Conservation (phyloP, 2,797 vertebrate species). For the Dryobates pubescens region DNA sequence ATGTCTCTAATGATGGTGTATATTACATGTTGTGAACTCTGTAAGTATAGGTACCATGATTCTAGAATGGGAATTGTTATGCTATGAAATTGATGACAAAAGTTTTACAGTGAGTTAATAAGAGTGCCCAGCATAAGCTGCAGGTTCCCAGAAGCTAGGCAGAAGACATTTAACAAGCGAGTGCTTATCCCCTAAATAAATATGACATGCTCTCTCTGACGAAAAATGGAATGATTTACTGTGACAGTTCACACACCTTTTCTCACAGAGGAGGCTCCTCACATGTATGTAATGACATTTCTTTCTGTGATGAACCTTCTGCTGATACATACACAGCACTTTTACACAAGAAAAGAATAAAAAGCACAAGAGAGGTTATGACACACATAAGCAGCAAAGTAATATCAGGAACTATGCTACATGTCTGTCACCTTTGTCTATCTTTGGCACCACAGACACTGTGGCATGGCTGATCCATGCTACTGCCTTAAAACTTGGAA, state of each 20-base stretch:
- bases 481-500: conserved; percentile 7
- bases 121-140: background rate
- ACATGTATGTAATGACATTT: background rate
- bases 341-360: background rate
- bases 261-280: background rate
- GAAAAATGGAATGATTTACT: background rate
- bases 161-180: background rate
- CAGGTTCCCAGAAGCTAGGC: background rate
- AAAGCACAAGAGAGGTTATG: background rate
- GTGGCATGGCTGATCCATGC: background rate
- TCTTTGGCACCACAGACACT: background rate
- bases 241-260: background rate
- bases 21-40: background rate
- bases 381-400: background rate
- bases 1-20: background rate
- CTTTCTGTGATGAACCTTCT: background rate
- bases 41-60: background rate
- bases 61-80: background rate
- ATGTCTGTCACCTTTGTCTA: background rate
- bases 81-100: background rate
- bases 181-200: background rate
- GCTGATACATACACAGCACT: background rate
- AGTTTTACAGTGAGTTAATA: background rate
- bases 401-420: background rate
- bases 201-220: background rate